These are phyloP conservation scores for Thelaira solivaga DNA, from an alignment of 2,888 invertebrate species.

Conservation along the genomic window DNA sequence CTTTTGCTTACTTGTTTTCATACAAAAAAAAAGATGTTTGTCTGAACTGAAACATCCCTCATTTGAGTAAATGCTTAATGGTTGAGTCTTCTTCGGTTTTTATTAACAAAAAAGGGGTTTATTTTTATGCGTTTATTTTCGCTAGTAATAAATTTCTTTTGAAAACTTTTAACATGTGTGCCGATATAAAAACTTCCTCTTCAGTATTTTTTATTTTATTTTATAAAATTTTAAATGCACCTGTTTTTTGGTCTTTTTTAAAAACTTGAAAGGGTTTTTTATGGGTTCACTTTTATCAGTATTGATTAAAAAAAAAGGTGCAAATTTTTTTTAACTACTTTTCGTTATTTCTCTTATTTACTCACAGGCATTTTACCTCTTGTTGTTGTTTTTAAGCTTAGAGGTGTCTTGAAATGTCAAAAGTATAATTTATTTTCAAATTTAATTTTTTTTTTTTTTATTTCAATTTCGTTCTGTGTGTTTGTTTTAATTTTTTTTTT, in stretches of 20 bases:
- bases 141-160: slow-evolving; percentile 25
- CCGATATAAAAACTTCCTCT: slow-evolving; percentile 15
- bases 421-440: too few relatives aligned
- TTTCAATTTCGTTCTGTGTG: slow-evolving; percentile 28
- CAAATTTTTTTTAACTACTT: slow-evolving; percentile 15
- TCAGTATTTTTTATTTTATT: background rate
- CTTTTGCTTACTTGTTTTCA: slow-evolving; percentile 9
- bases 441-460: slow-evolving; percentile 38
- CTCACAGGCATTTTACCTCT: background rate
- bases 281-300: slow-evolving; percentile 5
- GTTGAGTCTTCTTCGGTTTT: background rate
- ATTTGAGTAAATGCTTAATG: slow-evolving; percentile 5
- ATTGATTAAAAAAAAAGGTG: slow-evolving; percentile 33
- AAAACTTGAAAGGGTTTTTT: background rate
- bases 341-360: background rate
- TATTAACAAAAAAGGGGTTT: slow-evolving; percentile 1
- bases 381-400: slow-evolving; percentile 9
- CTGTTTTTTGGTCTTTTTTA: slow-evolving; percentile 21
- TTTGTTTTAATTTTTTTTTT: background rate
- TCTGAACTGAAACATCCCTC: slow-evolving; percentile 38
- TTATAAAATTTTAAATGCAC: slow-evolving; percentile 29
- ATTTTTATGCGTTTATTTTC: slow-evolving; percentile 36
- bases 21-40: slow-evolving; percentile 24
- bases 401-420: slow-evolving; percentile 44
- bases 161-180: slow-evolving; percentile 40